Conservation (phyloP, 2,888 invertebrate species). For the Dusona sp. region DNA sequence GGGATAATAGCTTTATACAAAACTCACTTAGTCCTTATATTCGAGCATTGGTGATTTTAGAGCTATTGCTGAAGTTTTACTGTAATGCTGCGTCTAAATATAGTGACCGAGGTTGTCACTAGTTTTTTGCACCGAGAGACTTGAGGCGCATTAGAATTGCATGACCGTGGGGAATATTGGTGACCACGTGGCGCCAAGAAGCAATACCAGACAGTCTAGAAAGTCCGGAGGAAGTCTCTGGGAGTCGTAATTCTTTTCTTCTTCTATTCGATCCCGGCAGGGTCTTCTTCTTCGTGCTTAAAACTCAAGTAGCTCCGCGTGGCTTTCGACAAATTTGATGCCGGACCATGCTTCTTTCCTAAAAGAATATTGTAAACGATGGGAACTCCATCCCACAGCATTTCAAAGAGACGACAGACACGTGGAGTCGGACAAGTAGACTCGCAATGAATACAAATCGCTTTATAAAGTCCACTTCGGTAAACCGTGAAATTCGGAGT, state of each 20-base stretch:
- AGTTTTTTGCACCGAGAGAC: not conserved
- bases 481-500: slow-evolving; percentile 19
- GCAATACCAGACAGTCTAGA: slow-evolving; percentile 10
- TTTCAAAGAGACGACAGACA: not conserved
- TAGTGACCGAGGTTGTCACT: not conserved
- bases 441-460: slow-evolving; percentile 16
- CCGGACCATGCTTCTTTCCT: not conserved
- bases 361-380: slow-evolving; percentile 15
- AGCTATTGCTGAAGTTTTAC: not conserved
- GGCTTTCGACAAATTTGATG: not conserved
- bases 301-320: slow-evolving; percentile 8
- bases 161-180: not conserved
- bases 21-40: not conserved
- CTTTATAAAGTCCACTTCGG: not conserved
- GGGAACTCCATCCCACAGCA: slow-evolving; percentile 16
- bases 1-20: not conserved
- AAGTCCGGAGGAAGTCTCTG: not conserved
- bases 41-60: not conserved
- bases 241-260: slow-evolving; percentile 25
- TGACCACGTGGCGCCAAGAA: slow-evolving; percentile 27
- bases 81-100: not conserved
- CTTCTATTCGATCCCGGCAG: not conserved
- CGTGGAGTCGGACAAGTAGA: not conserved
- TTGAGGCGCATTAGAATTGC: not conserved
- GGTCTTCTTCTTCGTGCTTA: slow-evolving; percentile 2